Evolutionary conservation across 2,888 invertebrate genomes (phyloP).

Genomic region (Luffia ferchaultella): DNA sequence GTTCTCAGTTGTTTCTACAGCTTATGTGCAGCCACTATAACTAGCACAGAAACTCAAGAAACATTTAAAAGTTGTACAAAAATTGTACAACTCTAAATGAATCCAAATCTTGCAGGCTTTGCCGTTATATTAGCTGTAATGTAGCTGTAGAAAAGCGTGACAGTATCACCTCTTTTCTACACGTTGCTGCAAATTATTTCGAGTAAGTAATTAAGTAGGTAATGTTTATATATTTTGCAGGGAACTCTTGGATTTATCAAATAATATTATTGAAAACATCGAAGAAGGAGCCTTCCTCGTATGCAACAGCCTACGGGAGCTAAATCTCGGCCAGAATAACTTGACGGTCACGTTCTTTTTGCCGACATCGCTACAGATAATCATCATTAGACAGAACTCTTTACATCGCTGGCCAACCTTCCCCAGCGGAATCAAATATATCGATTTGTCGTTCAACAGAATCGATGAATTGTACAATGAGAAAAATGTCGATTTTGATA

Average conservation of each 20-base stretch:
- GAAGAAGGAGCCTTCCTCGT: slow-evolving; percentile 43
- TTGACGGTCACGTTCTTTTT: slow-evolving; percentile 47
- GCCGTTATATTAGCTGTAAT: no score
- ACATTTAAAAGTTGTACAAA: no score
- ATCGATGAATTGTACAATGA: slow-evolving; percentile 41
- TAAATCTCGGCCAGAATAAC: slow-evolving; percentile 55
- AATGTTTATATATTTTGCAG: slow-evolving; percentile 30
- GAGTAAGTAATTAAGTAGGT: no score
- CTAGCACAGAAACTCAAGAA: no score
- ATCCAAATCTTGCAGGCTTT: no score
- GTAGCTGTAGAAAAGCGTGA: no score
- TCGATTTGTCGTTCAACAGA: slow-evolving; percentile 51
- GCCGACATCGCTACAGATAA: slow-evolving; percentile 42
- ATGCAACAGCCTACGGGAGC: slow-evolving; percentile 39
- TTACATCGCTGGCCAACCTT: slow-evolving; percentile 52
- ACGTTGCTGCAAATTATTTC: no score
- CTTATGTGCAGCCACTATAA: no score
- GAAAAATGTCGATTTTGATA: slow-evolving; percentile 31
- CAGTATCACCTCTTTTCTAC: no score
- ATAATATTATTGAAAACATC: slow-evolving; percentile 50
- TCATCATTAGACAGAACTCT: slow-evolving; percentile 44
- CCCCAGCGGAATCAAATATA: slow-evolving; percentile 42
- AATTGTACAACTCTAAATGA: no score
- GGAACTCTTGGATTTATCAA: slow-evolving; percentile 49
- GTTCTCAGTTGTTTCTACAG: no score